Conservation (phyloP, 1,140 invertebrate species). For the Portunus trituberculatus region DNA sequence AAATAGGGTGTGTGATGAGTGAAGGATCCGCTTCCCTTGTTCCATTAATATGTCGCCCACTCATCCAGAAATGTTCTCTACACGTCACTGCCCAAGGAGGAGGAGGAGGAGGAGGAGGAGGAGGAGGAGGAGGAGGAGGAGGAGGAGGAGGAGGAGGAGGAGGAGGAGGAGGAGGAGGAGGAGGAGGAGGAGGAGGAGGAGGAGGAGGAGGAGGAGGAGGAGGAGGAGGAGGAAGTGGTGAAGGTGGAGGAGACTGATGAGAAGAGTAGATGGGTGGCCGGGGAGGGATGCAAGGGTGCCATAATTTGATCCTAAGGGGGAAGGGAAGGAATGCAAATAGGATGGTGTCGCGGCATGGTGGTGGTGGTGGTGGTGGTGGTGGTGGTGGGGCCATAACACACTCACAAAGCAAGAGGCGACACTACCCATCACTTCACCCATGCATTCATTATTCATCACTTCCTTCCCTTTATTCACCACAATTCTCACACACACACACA, state of each 20-base stretch:
- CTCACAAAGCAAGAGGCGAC: too few relatives aligned
- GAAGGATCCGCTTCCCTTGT: neutral
- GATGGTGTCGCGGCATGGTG: neutral
- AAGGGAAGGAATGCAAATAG: slow-evolving; percentile 20
- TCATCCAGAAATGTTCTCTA: too few relatives aligned
- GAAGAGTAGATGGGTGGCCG: neutral
- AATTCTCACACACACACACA: neutral
- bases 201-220: slow-evolving; percentile 1
- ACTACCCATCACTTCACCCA: neutral
- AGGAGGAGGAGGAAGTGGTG: neutral
- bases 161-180: neutral
- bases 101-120: slow-evolving; percentile 16
- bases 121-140: neutral
- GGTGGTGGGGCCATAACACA: too few relatives aligned
- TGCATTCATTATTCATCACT: neutral
- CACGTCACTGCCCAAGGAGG: neutral
- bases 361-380: neutral
- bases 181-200: slow-evolving; percentile 16
- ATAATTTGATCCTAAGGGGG: neutral
- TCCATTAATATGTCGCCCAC: too few relatives aligned
- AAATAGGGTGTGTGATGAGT: neutral
- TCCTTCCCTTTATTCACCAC: neutral
- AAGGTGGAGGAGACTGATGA: neutral
- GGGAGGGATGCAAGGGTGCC: neutral
- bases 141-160: slow-evolving; percentile 4